Conservation (phyloP, 2,113 vertebrate species). For the Rousettus leschenaultii region DNA sequence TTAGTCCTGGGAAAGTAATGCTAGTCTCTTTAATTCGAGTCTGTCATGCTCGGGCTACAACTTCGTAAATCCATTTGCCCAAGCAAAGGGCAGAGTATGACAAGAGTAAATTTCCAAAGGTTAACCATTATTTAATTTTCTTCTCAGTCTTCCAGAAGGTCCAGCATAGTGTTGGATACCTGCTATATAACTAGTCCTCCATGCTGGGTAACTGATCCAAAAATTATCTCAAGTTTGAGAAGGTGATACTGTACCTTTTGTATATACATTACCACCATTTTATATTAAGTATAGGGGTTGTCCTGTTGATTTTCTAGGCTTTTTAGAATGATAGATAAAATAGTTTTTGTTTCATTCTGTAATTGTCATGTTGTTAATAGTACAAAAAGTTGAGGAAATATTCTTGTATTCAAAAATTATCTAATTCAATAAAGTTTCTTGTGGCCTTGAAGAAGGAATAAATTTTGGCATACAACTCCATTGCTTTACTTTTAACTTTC, state of each 20-base stretch:
- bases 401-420: not conserved
- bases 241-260: not conserved
- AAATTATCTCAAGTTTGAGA: not conserved
- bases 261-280: not conserved
- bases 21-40: not conserved
- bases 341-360: not conserved
- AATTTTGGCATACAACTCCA: not conserved
- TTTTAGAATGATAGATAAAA: not conserved
- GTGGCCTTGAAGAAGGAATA: not conserved
- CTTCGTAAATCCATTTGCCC: not conserved
- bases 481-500: not conserved
- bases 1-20: not conserved
- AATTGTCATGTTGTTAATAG: not conserved
- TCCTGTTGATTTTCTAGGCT: not conserved
- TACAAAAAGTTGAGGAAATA: not conserved
- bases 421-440: not conserved
- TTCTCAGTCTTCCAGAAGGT: not conserved
- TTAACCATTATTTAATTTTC: not conserved
- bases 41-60: not conserved
- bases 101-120: not conserved
- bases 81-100: not conserved
- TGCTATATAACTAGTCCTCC: not conserved
- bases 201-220: not conserved
- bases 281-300: not conserved
- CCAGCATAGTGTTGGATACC: not conserved